Evolutionary conservation across 2,797 vertebrate genomes (phyloP).

Genomic region (Pseudopleuronectes americanus): DNA sequence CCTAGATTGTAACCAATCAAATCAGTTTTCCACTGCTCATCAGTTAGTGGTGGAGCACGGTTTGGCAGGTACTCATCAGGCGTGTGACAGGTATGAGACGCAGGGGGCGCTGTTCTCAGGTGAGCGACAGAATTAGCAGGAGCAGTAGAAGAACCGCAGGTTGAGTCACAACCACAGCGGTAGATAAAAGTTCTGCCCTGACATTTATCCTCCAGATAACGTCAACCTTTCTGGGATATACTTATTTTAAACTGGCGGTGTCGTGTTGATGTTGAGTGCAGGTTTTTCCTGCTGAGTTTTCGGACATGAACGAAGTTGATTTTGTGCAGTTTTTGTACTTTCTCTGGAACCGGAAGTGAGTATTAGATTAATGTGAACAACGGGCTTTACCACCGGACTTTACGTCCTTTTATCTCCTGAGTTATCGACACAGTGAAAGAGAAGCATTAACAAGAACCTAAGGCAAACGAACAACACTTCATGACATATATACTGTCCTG

Average conservation of each 20-base stretch:
- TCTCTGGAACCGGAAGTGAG: conserved; percentile 35
- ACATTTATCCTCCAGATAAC: accelerated
- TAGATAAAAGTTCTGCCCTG: too few relatives aligned
- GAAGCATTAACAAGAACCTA: not conserved
- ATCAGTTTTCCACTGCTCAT: too few relatives aligned
- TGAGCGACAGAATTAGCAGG: not conserved
- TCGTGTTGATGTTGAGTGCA: conserved; percentile 5
- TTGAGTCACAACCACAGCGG: too few relatives aligned
- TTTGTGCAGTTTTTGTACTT: not conserved
- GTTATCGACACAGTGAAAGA: not conserved
- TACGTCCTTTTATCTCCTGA: too few relatives aligned
- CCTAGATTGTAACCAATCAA: too few relatives aligned
- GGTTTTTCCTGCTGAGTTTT: not conserved
- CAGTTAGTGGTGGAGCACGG: too few relatives aligned
- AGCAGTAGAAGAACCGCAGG: not conserved
- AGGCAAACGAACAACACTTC: not conserved
- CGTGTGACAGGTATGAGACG: not conserved
- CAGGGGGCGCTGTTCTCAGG: too few relatives aligned
- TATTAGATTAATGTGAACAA: not conserved
- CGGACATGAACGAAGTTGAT: accelerated
- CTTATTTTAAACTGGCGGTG: not conserved
- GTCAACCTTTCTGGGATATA: not conserved
- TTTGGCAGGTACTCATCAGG: too few relatives aligned
- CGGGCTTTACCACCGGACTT: too few relatives aligned
- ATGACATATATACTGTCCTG: not conserved